These are phyloP conservation scores for Heliconius cydno DNA, from an alignment of 2,888 invertebrate genomes.

Conservation along the genomic window DNA sequence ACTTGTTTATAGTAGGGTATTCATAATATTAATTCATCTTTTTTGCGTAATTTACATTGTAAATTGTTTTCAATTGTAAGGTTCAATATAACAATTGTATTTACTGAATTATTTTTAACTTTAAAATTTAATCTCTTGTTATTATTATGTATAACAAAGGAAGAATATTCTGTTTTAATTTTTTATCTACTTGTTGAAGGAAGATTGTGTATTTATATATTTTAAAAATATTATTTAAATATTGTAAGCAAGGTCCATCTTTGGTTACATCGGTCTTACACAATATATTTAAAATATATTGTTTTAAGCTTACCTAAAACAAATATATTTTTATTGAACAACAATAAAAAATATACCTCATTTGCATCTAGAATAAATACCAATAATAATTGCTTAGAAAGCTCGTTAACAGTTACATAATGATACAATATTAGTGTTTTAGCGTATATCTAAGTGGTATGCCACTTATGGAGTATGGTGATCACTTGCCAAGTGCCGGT, in stretches of 20 bases:
- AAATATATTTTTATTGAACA: neutral
- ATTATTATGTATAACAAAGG: too few species aligned
- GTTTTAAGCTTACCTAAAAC: too few species aligned
- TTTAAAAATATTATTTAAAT: too few species aligned
- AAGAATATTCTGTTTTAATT: too few species aligned
- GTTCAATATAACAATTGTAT: too few species aligned
- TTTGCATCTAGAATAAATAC: slow-evolving; percentile 1
- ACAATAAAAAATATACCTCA: neutral
- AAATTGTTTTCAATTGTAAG: too few species aligned
- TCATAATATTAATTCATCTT: slow-evolving; percentile 41
- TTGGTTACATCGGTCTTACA: too few species aligned
- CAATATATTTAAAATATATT: too few species aligned
- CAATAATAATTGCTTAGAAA: slow-evolving; percentile 27
- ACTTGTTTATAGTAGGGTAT: slow-evolving; percentile 36
- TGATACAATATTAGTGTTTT: slow-evolving; percentile 63
- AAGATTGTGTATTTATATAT: too few species aligned
- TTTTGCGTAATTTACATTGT: slow-evolving; percentile 11
- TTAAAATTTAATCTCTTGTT: too few species aligned
- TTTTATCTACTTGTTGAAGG: too few species aligned
- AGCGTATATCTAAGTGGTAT: slow-evolving; percentile 66
- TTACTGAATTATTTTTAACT: neutral
- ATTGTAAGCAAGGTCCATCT: too few species aligned
- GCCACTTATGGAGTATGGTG: slow-evolving; percentile 72
- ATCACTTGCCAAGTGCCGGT: slow-evolving; percentile 60
- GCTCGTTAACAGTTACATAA: slow-evolving; percentile 64